Evolutionary conservation across 2,888 invertebrate genomes (phyloP), one percentile per base, ranked within the genome.

Genomic region (Drosophila peninsularis): DNA sequence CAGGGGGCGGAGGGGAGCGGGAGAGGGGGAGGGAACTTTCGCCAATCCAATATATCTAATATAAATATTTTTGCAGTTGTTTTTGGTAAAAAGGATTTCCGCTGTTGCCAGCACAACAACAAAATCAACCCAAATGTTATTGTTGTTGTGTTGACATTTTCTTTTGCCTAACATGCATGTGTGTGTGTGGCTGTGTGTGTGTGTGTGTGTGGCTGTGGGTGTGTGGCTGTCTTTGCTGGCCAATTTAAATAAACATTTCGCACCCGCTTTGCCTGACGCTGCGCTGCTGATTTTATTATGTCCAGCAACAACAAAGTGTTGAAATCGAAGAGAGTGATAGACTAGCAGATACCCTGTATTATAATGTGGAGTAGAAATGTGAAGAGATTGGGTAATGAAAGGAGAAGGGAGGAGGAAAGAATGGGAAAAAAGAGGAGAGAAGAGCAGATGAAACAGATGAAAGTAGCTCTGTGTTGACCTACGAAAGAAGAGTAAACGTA

Each of bases 201-300:
- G 27, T 17, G 49, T 50, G 55, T 64, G 13, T 13, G 41, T 13
- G 45, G 30, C 30, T 47, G 32, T 57, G 44, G 66, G 41, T 60
- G 37, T 45, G 56, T 65, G 55, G 64, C 55, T 76, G 53, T 71
- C 52, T 75, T 64, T 82, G 71, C 79, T 82, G 73, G 86, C 83
- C 83, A 84, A 84, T 88, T 84, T 84, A 88, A 84, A 84, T 84
- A 84, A 84, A 82, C 88, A 84, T 84, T 88, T 84, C 78, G 86
- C 88, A 84, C 83, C 83, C 88, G 66, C 67, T 77, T 76, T 71
- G 80, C 63, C 65, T 72, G 76, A 30, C 49, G 76, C 39, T 56
- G 39, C 52, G 62, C 41, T 67, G 52, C 84, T 84, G 82, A 88
- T 83, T 83, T 88, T 88, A 83, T 83, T 85, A 85, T 82, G 85